Base-by-base conservation (phyloP, 1,140 invertebrate species). In the honey bee (Apis mellifera) region DNA sequence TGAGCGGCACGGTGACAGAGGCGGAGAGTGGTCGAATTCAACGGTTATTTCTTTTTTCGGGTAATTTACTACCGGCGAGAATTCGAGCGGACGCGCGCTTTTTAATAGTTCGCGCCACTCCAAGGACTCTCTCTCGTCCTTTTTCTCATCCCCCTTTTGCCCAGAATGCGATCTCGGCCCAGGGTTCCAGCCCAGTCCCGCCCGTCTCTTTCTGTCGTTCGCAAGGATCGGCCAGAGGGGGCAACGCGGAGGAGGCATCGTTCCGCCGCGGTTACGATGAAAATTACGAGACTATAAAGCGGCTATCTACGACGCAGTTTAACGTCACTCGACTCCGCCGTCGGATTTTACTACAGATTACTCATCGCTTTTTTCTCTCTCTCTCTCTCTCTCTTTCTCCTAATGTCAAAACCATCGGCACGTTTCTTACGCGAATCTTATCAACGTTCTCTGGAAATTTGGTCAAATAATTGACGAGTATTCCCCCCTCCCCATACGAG, bases 41-140 rank as follows among this genome's bases (percentile, higher is more conserved):
- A 79, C 90, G 81, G 84, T 92, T 91, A 91, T 92, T 92, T 89
- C 89, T 90, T 89, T 88, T 88, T 92, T 89, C 88, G 79, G 87
- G 89, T 92, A 92, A 93, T 93, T 93, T 93, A 93, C 92, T 92
- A 86, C 89, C 91, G 84, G 74, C 87, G 90, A 92, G 89, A 92
- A 92, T 93, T 93, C 90, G 90, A 92, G 86, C 89, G 90, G 92
- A 91, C 91, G 89, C 91, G 87, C 88, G 90, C 88, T 92, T 92
- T 92, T 92, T 90, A 91, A 92, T 92, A 92, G 92, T 92, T 90
- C 85, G 90, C 87, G 88, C 88, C 88, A 89, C 86, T 88, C 86
- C 76, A 88, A 88, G 77, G 86, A 88, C 69, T 75, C 66, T 75
- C 66, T 60, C 3, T 69, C 59, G 78, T 81, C 62, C 59, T 81